Conservation (phyloP, 2,113 vertebrate species). For the Tautogolabrus adspersus region DNA sequence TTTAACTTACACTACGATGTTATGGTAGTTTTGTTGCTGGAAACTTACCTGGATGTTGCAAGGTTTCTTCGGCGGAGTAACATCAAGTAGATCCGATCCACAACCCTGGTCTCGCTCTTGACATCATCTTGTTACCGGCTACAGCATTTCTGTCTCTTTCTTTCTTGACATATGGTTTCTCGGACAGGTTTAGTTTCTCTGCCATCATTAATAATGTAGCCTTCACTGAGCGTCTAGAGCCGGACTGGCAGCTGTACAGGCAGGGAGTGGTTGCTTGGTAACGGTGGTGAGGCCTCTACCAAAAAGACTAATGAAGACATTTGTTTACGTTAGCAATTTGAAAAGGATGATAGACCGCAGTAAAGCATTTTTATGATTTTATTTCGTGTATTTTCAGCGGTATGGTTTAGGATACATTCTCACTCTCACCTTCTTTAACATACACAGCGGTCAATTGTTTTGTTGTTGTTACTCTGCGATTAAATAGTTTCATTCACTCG, state of each 20-base stretch:
- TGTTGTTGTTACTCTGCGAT: no score
- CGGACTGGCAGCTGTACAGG: slow-evolving; percentile 22
- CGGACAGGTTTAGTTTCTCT: slow-evolving; percentile 57
- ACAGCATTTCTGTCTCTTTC: not conserved
- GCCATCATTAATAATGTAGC: slow-evolving; percentile 73
- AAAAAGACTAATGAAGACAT: not conserved
- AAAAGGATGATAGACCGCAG: not conserved
- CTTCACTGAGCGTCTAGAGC: slow-evolving; percentile 57
- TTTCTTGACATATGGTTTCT: slow-evolving; percentile 52
- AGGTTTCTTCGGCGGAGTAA: slow-evolving; percentile 11
- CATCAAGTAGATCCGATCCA: slow-evolving; percentile 4
- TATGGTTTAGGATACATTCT: no score
- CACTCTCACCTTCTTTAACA: no score
- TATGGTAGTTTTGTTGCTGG: not conserved
- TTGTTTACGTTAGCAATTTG: no score
- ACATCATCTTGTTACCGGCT: slow-evolving; percentile 2
- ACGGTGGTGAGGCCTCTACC: slow-evolving; percentile 14
- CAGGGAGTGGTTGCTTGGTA: slow-evolving; percentile 64
- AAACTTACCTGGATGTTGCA: slow-evolving; percentile 51
- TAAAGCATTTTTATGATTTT: not conserved
- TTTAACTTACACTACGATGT: not conserved
- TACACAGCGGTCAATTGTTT: no score
- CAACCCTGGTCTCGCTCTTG: slow-evolving; percentile 4
- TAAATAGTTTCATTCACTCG: no score
- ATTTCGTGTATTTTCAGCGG: not conserved